A percentile compares a stretch with the other conserved stretches of the same genome.
phyloP scores from a whole-genome alignment of 53 echinoderm and acorn worm genomes.

The Arbacia lixula region DNA sequence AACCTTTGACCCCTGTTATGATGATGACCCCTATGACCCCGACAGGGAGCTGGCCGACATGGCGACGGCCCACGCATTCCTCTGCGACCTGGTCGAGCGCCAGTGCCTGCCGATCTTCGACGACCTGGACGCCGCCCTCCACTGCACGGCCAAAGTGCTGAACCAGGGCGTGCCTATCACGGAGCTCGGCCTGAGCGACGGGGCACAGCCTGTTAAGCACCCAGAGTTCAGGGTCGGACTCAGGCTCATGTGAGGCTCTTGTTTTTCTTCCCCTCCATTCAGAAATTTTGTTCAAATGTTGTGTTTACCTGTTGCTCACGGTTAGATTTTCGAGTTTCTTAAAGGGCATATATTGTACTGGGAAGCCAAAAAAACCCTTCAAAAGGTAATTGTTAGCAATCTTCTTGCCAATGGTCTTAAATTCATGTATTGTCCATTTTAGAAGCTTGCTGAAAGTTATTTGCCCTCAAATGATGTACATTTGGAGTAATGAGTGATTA shows the following conservation, averaged over 20 bases:
- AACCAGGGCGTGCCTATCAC: slow-evolving; percentile 74
- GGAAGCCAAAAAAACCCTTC: no score
- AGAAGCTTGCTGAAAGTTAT: no score
- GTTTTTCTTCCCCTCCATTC: no score
- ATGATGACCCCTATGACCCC: slow-evolving; percentile 51
- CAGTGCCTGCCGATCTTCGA: slow-evolving; percentile 98
- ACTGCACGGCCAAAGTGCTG: slow-evolving; percentile 92
- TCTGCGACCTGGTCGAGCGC: slow-evolving; percentile 93
- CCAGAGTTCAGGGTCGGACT: slow-evolving; percentile 78
- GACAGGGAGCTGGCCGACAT: slow-evolving; percentile 88
- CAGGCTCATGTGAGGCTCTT: slow-evolving; percentile 81
- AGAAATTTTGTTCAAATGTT: no score
- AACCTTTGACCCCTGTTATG: slow-evolving; percentile 42
- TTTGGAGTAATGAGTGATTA: no score
- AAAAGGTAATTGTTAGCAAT: no score
- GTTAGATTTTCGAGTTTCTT: no score
- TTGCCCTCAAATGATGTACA: no score
- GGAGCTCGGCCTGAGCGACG: slow-evolving; percentile 74
- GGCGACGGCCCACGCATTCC: slow-evolving; percentile 84
- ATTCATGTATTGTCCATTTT: no score
- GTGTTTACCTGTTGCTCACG: no score
- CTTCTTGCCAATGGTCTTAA: no score
- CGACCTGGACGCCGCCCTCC: slow-evolving; percentile 80
- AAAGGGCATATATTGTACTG: no score
- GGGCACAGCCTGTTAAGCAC: slow-evolving; percentile 91